These are phyloP conservation scores for Galagoides demidoff DNA, from an alignment of 2,797 vertebrate species.

Conservation along the genomic window DNA sequence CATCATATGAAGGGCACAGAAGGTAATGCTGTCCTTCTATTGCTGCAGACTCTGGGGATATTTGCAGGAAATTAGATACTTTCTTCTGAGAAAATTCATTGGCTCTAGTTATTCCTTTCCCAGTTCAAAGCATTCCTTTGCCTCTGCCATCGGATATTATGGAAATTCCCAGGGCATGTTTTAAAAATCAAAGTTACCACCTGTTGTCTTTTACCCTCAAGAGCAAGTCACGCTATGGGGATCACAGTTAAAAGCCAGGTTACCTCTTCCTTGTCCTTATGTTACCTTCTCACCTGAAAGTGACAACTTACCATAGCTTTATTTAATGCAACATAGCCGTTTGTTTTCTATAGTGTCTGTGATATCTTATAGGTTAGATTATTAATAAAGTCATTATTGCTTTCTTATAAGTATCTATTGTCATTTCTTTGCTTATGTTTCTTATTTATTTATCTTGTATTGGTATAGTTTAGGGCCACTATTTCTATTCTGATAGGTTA, in stretches of 20 bases:
- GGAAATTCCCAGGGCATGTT: slow-evolving; percentile 16
- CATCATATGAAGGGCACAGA: slow-evolving; percentile 30
- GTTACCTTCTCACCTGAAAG: not conserved
- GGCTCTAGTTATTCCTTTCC: slow-evolving; percentile 64
- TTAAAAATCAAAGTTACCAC: slow-evolving; percentile 13
- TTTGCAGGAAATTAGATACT: slow-evolving; percentile 78
- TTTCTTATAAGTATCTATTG: not conserved
- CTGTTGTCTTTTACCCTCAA: slow-evolving; percentile 27
- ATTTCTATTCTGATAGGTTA: not conserved
- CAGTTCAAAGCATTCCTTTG: slow-evolving; percentile 78
- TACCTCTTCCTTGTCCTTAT: not conserved
- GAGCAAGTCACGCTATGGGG: not conserved
- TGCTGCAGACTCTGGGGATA: slow-evolving; percentile 58
- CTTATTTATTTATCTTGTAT: not conserved
- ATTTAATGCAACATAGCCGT: not conserved
- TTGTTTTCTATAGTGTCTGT: not conserved
- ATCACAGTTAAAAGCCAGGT: not conserved
- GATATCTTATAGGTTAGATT: not conserved
- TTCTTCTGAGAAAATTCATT: slow-evolving; percentile 70
- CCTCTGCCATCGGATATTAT: slow-evolving; percentile 21
- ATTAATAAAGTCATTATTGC: not conserved
- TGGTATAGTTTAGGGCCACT: not conserved
- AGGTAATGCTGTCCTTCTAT: slow-evolving; percentile 23
- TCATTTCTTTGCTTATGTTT: not conserved
- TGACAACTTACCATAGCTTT: not conserved